A percentile compares a stretch with the other conserved stretches of the same genome.
Evolutionary conservation across 2,113 vertebrate genomes (phyloP).

Genomic region (Mastomys natalensis): DNA sequence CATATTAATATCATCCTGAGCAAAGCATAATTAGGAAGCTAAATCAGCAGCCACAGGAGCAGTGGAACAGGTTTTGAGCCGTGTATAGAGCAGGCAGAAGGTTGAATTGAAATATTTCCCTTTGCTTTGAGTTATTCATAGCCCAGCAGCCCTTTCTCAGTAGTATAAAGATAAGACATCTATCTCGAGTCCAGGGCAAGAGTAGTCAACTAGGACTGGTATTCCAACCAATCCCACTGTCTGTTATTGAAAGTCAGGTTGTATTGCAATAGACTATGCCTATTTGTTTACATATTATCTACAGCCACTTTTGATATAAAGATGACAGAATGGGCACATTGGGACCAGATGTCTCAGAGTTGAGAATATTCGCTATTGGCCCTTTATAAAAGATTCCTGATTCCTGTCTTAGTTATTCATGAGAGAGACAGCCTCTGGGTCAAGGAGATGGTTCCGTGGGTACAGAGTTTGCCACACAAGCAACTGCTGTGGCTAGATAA

Average conservation of each 20-base stretch:
- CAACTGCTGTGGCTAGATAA: too few relatives aligned
- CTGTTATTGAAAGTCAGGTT: neutral
- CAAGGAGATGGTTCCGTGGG: too few relatives aligned
- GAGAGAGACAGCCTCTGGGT: neutral
- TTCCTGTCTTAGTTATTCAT: neutral
- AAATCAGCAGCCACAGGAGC: slow-evolving; percentile 56
- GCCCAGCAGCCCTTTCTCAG: neutral
- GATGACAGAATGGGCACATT: neutral
- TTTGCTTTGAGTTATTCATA: slow-evolving; percentile 13
- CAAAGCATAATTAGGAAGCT: slow-evolving; percentile 78
- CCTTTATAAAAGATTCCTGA: neutral
- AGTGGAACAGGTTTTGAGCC: slow-evolving; percentile 21
- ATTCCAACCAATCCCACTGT: too few relatives aligned
- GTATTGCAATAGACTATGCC: neutral
- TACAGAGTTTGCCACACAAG: neutral
- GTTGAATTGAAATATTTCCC: neutral
- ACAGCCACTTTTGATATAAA: neutral
- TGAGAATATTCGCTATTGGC: neutral
- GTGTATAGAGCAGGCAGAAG: neutral
- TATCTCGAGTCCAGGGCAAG: neutral
- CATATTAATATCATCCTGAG: slow-evolving; percentile 63
- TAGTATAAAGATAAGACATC: neutral
- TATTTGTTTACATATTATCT: neutral
- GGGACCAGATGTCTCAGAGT: neutral
- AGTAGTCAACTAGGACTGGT: neutral